Percentiles rank a stretch among this genome's conserved stretches.
These are phyloP conservation scores for Tribolium madens DNA, from an alignment of 1,140 invertebrate species.

Conservation along the genomic window DNA sequence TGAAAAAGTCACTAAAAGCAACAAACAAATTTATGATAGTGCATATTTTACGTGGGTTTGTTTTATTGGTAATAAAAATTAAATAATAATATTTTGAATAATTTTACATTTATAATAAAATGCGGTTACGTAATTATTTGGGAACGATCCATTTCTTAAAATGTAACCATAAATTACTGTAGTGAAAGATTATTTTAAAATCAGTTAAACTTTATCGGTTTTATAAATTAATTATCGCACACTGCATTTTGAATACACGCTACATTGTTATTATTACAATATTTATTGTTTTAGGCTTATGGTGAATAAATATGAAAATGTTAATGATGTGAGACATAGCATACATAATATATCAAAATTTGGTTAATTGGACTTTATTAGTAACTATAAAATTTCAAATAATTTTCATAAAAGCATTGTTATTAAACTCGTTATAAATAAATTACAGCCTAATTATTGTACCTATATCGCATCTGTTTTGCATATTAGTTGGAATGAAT, in stretches of 20 bases:
- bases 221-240: too few relatives aligned
- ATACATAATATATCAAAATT: slow-evolving; percentile 24
- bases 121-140: too few relatives aligned
- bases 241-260: too few relatives aligned
- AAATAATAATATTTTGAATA: too few relatives aligned
- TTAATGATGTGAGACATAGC: slow-evolving; percentile 19
- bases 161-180: too few relatives aligned
- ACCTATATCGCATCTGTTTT: slow-evolving; percentile 14
- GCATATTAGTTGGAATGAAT: slow-evolving; percentile 31
- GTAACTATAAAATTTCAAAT: slow-evolving; percentile 21
- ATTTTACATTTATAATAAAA: too few relatives aligned
- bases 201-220: too few relatives aligned
- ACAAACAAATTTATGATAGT: background rate
- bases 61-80: background rate
- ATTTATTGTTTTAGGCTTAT: background rate
- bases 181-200: too few relatives aligned
- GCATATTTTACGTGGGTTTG: background rate
- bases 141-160: too few relatives aligned
- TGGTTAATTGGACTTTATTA: slow-evolving; percentile 30
- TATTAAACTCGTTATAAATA: slow-evolving; percentile 38
- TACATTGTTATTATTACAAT: too few relatives aligned
- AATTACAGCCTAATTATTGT: slow-evolving; percentile 23
- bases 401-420: slow-evolving; percentile 25
- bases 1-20: background rate
- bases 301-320: background rate